Percentiles rank a stretch among this genome's conserved stretches.
Evolutionary conservation across 2,888 invertebrate species (phyloP).

Genomic region (Sinodicranocentrus sp.): DNA sequence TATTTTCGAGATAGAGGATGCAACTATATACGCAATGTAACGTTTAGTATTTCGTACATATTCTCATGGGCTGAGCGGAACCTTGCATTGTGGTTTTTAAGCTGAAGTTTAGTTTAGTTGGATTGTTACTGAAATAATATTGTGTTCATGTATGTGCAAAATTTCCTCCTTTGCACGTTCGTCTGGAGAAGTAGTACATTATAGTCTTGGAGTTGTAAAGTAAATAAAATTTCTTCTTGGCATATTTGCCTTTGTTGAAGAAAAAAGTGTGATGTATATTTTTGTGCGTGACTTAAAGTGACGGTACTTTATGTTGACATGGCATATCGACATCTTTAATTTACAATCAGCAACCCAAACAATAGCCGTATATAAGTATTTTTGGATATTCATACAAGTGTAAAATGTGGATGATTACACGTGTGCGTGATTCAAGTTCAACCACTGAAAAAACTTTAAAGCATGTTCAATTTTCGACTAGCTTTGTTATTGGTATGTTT

Average conservation of each 20-base stretch:
- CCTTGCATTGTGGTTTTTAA: no score
- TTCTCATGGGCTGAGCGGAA: no score
- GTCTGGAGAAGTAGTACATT: background rate
- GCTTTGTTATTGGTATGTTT: background rate
- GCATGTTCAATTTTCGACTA: background rate
- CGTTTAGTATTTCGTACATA: no score
- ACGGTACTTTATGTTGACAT: background rate
- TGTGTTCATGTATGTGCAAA: background rate
- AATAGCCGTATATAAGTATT: no score
- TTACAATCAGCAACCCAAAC: no score
- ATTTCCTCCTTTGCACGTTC: background rate
- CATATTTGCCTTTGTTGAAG: background rate
- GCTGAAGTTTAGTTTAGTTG: background rate
- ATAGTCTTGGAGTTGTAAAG: background rate
- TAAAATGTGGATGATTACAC: no score
- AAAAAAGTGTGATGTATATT: background rate
- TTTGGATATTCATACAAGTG: no score
- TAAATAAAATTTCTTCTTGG: background rate
- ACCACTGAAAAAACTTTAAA: background rate
- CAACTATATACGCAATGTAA: no score
- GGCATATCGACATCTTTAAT: background rate
- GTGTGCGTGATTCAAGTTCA: background rate
- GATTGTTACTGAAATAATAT: background rate
- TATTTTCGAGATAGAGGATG: no score
- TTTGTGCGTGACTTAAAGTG: background rate